These are phyloP conservation scores for Smithornis capensis DNA, from an alignment of 2,113 vertebrate species.

Conservation along the genomic window DNA sequence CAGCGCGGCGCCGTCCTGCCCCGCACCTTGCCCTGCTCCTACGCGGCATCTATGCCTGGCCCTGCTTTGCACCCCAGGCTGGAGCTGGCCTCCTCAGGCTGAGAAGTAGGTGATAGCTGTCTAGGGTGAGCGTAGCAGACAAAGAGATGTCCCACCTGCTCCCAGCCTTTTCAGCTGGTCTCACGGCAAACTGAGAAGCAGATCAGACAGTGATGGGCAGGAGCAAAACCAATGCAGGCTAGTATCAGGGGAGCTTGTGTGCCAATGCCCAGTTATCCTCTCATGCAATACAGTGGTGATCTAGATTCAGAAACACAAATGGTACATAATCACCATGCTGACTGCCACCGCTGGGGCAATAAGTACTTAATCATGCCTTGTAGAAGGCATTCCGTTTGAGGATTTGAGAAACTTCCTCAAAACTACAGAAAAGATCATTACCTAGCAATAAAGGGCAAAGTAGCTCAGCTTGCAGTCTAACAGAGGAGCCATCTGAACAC, in stretches of 20 bases:
- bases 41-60: rapidly evolving
- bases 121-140: background rate
- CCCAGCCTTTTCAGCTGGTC: background rate
- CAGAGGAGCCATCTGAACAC: background rate
- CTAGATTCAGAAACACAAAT: background rate
- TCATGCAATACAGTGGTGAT: background rate
- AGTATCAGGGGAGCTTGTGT: no score
- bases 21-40: background rate
- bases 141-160: background rate
- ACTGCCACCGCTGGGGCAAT: background rate
- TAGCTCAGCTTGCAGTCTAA: background rate
- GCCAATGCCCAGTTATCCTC: background rate
- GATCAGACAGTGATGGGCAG: background rate
- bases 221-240: background rate
- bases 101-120: background rate
- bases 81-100: background rate
- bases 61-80: no score
- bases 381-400: background rate
- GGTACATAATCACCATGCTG: background rate
- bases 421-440: background rate
- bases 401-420: background rate
- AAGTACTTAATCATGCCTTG: background rate
- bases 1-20: background rate
- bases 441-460: background rate
- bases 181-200: background rate